Evolutionary conservation across 2,797 vertebrate genomes (phyloP), one percentile per base, ranked within the genome.

Genomic region (Knipowitschia caucasica): DNA sequence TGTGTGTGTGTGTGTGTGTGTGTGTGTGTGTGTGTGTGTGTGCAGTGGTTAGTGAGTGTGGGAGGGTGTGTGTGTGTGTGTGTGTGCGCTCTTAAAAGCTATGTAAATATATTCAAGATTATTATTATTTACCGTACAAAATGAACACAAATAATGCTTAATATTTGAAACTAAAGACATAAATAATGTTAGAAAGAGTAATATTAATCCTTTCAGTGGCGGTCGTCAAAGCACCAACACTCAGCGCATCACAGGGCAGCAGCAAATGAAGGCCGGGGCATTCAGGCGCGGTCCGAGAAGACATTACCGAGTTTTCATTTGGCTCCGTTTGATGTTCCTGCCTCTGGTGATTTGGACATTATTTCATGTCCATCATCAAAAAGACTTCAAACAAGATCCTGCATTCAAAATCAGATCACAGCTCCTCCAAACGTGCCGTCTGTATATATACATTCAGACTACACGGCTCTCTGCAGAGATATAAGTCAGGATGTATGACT

Each of bases 361-460:
- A 86, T 88, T 89, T 89, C 80, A 89, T 84, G 86, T 89, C 87
- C 81, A 89, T 86, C 86, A 87, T 89, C 88, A 88, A 89, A 86
- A 87, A 86, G 74, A 86, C 85, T 88, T 89, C 86, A 89, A 87
- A 88, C 77, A 78, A 76, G 71, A 87, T 59, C 66, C 50, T 69
- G 64, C 64, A 77, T 80, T 82, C 69, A 73, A 56, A 85, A 78
- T 87, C 78, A 62, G 68, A 85, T 86, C 85, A 81, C 58, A 75
- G 64, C 24, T 2, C 21, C 53, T 56, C 40, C 50, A 71, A 77
- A 61, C 23, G 35, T 45, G 36, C 25, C 44, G 11, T 27, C 30
- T 54, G 58, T 62, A 30, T 14, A 12, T 31, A 33, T 33, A 26
- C 24, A 33, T 18, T 33, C n/a, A n/a, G n/a, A n/a, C n/a, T n/a